Evolutionary conservation across 1,140 invertebrate species (phyloP).

Genomic region (Dinoponera quadriceps): DNA sequence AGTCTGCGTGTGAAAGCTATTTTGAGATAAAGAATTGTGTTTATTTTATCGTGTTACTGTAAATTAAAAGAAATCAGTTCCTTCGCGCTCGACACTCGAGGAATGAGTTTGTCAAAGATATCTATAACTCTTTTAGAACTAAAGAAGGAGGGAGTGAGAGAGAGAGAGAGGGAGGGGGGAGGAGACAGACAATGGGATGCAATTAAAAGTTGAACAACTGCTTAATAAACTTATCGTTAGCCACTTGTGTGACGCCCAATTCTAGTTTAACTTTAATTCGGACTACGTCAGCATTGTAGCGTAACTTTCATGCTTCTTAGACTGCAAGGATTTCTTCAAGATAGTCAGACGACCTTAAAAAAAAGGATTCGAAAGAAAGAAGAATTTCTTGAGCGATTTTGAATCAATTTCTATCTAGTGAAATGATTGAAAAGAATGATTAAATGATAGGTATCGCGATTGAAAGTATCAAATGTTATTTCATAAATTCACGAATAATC

Average conservation of each 20-base stretch:
- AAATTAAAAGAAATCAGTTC: conserved; percentile 29
- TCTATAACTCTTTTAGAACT: conserved; percentile 39
- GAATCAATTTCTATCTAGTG: too few relatives aligned
- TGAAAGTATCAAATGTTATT: too few relatives aligned
- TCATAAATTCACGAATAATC: background rate
- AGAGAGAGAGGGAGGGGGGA: too few relatives aligned
- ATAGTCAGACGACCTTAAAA: background rate
- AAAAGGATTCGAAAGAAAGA: background rate
- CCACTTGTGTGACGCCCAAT: conserved; percentile 75
- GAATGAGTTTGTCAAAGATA: conserved; percentile 68
- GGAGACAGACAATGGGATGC: conserved; percentile 60
- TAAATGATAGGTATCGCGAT: too few relatives aligned
- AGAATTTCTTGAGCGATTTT: too few relatives aligned
- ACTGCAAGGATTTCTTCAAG: conserved; percentile 36
- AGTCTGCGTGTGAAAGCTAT: background rate
- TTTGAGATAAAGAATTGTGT: conserved; percentile 2
- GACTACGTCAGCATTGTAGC: conserved; percentile 48
- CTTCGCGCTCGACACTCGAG: conserved; percentile 12
- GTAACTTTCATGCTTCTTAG: conserved; percentile 66
- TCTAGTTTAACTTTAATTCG: conserved; percentile 74
- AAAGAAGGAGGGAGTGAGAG: conserved; percentile 56
- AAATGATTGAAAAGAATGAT: too few relatives aligned
- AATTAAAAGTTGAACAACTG: conserved; percentile 81
- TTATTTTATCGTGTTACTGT: conserved; percentile 10
- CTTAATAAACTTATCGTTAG: conserved; percentile 78